phyloP scores from a whole-genome alignment of 2,888 invertebrate species.

The Erannis defoliaria region DNA sequence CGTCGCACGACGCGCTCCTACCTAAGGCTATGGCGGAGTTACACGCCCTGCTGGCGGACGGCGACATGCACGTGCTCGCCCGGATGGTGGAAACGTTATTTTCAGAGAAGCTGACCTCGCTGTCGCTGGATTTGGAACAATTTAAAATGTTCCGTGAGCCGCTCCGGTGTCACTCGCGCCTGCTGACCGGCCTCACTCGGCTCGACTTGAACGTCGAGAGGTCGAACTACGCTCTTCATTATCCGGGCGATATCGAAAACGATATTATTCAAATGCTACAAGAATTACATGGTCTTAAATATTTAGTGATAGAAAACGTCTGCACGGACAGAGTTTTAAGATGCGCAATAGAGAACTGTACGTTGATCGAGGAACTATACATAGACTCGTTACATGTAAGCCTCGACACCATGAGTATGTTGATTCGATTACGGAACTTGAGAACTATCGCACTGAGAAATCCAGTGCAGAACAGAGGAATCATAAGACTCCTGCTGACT shows the following conservation, averaged over 20 bases:
- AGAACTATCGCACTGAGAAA: background rate
- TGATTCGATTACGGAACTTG: background rate
- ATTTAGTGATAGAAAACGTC: background rate
- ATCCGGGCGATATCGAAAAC: background rate
- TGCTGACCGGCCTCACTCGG: background rate
- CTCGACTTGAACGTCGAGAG: background rate
- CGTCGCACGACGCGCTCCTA: background rate
- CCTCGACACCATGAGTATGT: background rate
- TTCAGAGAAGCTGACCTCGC: background rate
- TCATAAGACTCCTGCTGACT: background rate
- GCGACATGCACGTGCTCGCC: too few relatives aligned
- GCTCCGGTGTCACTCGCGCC: background rate
- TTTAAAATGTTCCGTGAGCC: background rate
- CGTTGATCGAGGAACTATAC: background rate
- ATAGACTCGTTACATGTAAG: background rate
- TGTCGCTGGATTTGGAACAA: background rate
- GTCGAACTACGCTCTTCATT: background rate
- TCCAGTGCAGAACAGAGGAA: background rate
- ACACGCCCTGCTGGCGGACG: background rate
- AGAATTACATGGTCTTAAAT: constrained; percentile 1
- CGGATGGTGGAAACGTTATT: constrained; percentile 1
- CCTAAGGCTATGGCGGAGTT: background rate
- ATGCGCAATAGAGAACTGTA: background rate
- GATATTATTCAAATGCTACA: background rate
- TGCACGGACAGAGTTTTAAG: background rate